Base-by-base conservation (phyloP, 1,140 invertebrate species). In the Catajapyx aquilonaris region DNA sequence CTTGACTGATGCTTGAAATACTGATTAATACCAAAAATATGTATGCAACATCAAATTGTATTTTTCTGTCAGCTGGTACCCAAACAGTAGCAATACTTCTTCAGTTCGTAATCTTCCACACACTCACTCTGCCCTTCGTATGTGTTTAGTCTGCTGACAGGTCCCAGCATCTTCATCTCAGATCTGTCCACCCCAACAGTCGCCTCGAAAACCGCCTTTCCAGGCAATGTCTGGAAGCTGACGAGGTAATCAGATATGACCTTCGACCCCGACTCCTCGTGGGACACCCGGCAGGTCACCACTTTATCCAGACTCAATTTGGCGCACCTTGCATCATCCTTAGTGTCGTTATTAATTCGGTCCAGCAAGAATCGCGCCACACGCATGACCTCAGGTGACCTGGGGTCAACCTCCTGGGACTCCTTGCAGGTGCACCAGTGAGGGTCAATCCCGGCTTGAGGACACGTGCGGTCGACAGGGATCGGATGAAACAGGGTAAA, bases 391-490 rank as follows among this genome's bases (percentile, higher is more conserved):
- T 39, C 22, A n/a, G 20, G 2, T 7, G 22, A 19, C 1, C 10
- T 37, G 3, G 13, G 18, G 13, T 37, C 36, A 11, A 20, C 23
- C 16, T 21, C 21, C n/a, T 5, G 9, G 2, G 36, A 32, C 9
- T 21, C n/a, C 17, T 31, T 19, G 41, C 59, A 61, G 0, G 49
- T 48, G 35, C 59, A 61, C 49, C 54, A 61, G 35, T 59, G 52
- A 19, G 53, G 46, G 10, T 50, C 41, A 16, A 61, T 56, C 3
- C 48, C 47, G 10, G 56, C 58, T 17, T 46, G 38, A 7, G 20
- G 18, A 44, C 59, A 61, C 11, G 56, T 59, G n/a, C 61, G 41
- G 16, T 55, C 50, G 3, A 13, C 34, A 17, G 37, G 31, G 9
- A 47, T 22, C 17, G 20, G 5, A 21, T 34, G 16, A 33, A 47